Evolutionary conservation across 2,888 invertebrate species (phyloP).

Genomic region (Lymantria monacha): DNA sequence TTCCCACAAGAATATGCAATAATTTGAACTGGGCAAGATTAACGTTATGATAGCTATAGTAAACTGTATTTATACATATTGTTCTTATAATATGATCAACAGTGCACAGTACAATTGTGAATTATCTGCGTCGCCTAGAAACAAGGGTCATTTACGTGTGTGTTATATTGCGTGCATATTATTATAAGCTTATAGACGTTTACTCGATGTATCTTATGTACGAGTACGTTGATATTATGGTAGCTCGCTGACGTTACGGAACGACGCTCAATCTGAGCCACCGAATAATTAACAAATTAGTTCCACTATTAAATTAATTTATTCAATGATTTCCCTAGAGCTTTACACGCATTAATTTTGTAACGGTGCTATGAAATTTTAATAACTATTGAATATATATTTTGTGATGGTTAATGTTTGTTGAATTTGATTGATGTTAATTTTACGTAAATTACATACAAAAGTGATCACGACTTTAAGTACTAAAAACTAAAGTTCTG

Average conservation of each 20-base stretch:
- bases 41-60: no score
- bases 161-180: conserved; percentile 9
- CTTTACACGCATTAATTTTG: conserved; percentile 27
- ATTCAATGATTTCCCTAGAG: conserved; percentile 38
- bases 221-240: conserved; percentile 37
- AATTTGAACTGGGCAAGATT: neutral
- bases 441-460: no score
- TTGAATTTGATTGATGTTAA: neutral
- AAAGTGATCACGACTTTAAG: no score
- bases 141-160: no score
- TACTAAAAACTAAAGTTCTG: no score
- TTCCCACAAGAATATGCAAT: neutral
- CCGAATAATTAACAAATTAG: conserved; percentile 56
- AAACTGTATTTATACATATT: no score
- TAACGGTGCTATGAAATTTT: conserved; percentile 8
- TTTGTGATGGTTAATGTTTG: neutral
- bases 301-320: conserved; percentile 49
- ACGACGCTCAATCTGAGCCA: conserved; percentile 38
- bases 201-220: conserved; percentile 47
- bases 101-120: no score
- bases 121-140: no score
- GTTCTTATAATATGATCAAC: no score
- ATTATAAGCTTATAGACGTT: conserved; percentile 34
- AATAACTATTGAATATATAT: neutral
- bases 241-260: conserved; percentile 37